Conservation (phyloP, 2,113 vertebrate genomes). For the Willisornis vidua region DNA sequence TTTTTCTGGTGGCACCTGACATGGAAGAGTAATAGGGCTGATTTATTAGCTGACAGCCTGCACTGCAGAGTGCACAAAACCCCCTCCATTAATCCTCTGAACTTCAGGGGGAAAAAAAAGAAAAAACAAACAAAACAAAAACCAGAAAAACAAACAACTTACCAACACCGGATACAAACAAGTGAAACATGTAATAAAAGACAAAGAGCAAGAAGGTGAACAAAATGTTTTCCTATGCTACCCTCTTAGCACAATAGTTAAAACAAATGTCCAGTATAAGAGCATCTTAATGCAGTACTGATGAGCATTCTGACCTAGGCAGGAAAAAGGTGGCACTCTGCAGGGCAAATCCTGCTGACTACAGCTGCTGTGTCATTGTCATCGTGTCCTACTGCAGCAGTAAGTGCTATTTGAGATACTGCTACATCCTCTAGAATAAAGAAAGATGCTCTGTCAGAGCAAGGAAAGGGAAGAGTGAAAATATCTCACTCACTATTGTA, state of each 20-base stretch:
- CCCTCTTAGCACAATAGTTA: not conserved
- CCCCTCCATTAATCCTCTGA: not conserved
- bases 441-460: not conserved
- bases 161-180: not conserved
- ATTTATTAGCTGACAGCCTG: not conserved
- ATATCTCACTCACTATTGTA: not conserved
- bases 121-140: no score
- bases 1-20: not conserved
- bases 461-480: not conserved
- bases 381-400: conserved; percentile 25
- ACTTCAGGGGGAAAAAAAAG: rapidly evolving
- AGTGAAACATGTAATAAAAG: not conserved
- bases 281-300: not conserved
- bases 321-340: not conserved
- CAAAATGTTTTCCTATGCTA: not conserved
- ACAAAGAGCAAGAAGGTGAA: not conserved
- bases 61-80: not conserved
- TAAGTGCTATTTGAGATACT: not conserved
- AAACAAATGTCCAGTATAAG: not conserved
- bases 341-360: conserved; percentile 41
- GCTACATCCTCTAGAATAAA: not conserved
- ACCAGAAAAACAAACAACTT: not conserved
- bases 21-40: not conserved
- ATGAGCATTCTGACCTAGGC: not conserved
- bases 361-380: conserved; percentile 52